Conservation (phyloP, 2,888 invertebrate genomes). For the Trichogramma evanescens region DNA sequence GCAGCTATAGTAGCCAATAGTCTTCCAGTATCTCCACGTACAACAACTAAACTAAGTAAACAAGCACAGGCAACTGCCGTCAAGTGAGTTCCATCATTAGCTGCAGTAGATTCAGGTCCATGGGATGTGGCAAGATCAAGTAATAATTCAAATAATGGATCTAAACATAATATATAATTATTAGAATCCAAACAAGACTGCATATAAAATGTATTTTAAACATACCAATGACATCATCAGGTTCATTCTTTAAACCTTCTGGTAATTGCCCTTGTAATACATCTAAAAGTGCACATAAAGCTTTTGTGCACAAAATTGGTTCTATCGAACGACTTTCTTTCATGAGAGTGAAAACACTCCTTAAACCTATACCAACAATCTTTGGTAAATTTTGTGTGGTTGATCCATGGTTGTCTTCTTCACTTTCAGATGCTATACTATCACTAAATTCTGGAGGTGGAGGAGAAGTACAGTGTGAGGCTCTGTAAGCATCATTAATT, state of each 20-base stretch:
- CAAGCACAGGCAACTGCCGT: constrained; percentile 88
- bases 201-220: not conserved
- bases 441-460: constrained; percentile 40
- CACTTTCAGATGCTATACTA: constrained; percentile 41
- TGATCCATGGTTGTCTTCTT: constrained; percentile 42
- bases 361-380: constrained; percentile 74
- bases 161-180: constrained; percentile 47
- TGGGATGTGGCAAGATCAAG: constrained; percentile 73
- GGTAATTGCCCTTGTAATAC: constrained; percentile 85
- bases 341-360: constrained; percentile 85
- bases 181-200: not conserved
- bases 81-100: constrained; percentile 62
- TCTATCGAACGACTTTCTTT: constrained; percentile 78
- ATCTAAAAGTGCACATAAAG: constrained; percentile 80
- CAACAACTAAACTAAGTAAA: constrained; percentile 83
- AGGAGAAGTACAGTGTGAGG: constrained; percentile 45
- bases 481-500: constrained; percentile 47
- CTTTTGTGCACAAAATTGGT: constrained; percentile 79
- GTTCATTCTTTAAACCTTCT: constrained; percentile 77
- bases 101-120: constrained; percentile 54
- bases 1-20: constrained; percentile 80
- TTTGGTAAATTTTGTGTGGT: constrained; percentile 44
- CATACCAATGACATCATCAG: constrained; percentile 64
- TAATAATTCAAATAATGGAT: constrained; percentile 76
- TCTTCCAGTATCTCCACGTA: constrained; percentile 87